These are phyloP conservation scores for human DNA, from an alignment of 2,113 vertebrate genomes.

Conservation along the genomic window GRCh38 chr9:128025501-128026000, in stretches of 20 bases:
- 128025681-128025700: neutral
- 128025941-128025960: too few species aligned
- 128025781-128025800: neutral
- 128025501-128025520: too few species aligned
- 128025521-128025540: neutral
- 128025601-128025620: neutral
- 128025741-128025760: neutral
- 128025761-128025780: neutral
- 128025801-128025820: neutral
- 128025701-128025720: neutral
- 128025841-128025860: neutral
- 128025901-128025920: neutral
- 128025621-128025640: neutral
- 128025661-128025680: neutral
- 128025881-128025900: fast-evolving
- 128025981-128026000: too few species aligned
- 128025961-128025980: too few species aligned
- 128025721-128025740: neutral
- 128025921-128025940: neutral
- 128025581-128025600: fast-evolving
- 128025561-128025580: neutral
- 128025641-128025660: neutral
- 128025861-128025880: neutral
- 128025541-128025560: fast-evolving
- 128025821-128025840: neutral